Evolutionary conservation across 2,888 invertebrate species (phyloP).

Genomic region (Blera fallax): DNA sequence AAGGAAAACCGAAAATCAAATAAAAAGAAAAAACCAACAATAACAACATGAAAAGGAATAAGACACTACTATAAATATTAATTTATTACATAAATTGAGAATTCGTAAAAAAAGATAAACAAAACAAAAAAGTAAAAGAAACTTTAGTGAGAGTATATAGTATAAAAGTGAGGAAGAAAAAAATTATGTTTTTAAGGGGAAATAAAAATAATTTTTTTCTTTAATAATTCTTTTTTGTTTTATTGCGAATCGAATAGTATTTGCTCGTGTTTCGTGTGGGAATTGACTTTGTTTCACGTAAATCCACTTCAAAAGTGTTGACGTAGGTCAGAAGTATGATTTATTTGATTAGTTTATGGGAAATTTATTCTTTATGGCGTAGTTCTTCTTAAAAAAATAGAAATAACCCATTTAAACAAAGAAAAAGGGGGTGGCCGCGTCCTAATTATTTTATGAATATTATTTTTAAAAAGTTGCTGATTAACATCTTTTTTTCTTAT

Average conservation of each 20-base stretch:
- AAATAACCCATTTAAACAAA: no score
- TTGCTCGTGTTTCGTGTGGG: not conserved
- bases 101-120: conserved; percentile 33
- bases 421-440: no score
- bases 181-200: conserved; percentile 70
- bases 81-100: conserved; percentile 68
- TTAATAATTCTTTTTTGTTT: conserved; percentile 41
- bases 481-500: no score
- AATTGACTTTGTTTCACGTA: not conserved
- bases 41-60: conserved; percentile 40
- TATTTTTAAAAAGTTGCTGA: no score
- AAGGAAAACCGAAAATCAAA: conserved; percentile 3
- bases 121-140: not conserved
- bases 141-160: conserved; percentile 64
- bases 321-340: not conserved
- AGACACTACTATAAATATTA: conserved; percentile 66
- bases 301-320: not conserved
- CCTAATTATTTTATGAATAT: no score
- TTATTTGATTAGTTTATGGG: not conserved
- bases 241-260: not conserved
- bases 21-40: conserved; percentile 37
- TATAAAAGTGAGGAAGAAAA: conserved; percentile 57
- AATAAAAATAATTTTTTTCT: conserved; percentile 72
- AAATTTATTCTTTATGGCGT: no score
- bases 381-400: no score